A percentile compares a stretch with the other conserved stretches of the same genome.
Conservation (phyloP, 2,888 invertebrate genomes). For the Papilio protenor region DNA sequence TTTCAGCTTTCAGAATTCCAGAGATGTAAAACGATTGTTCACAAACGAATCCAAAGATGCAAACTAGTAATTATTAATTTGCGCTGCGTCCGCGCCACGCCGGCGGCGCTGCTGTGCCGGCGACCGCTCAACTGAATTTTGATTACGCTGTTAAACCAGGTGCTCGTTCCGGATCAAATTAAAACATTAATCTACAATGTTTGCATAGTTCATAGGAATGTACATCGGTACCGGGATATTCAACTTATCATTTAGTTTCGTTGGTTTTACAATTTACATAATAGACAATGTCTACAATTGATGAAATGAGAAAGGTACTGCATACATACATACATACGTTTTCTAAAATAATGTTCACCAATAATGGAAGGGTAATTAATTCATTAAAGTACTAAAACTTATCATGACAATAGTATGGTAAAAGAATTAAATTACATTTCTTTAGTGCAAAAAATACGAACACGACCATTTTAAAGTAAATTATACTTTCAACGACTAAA, state of each 20-base stretch:
- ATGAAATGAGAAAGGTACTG: too few species aligned
- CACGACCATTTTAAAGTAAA: not conserved
- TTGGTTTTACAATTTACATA: not conserved
- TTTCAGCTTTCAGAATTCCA: not conserved
- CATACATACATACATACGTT: too few species aligned
- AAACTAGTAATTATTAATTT: conserved; percentile 26
- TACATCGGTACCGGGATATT: not conserved
- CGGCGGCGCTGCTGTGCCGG: not conserved
- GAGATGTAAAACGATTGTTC: conserved; percentile 11
- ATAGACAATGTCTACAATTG: too few species aligned
- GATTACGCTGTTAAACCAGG: conserved; percentile 26
- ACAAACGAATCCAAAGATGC: conserved; percentile 34
- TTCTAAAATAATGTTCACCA: too few species aligned
- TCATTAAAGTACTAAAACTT: too few species aligned
- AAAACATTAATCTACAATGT: conserved; percentile 28
- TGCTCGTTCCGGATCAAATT: conserved; percentile 24
- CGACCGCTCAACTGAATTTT: conserved; percentile 21
- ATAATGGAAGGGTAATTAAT: too few species aligned
- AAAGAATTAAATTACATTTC: not conserved
- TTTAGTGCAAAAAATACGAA: not conserved
- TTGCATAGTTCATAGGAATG: conserved; percentile 11
- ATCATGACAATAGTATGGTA: too few species aligned
- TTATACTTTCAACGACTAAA: not conserved
- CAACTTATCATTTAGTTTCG: not conserved
- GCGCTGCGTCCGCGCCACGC: conserved; percentile 1